Conservation (phyloP, 1,140 invertebrate species). For the Asbolus verrucosus region DNA sequence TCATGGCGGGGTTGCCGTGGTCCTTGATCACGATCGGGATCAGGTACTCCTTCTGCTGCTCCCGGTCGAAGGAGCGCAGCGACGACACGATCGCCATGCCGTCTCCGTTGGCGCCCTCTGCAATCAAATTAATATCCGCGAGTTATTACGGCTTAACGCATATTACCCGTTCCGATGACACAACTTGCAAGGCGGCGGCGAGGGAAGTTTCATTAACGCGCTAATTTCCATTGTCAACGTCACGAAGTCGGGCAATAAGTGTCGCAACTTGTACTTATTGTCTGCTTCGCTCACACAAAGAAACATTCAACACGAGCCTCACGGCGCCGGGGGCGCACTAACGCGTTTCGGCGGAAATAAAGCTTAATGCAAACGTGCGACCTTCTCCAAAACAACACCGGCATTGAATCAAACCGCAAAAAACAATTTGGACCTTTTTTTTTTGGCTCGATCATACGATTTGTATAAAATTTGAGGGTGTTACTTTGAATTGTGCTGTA, state of each 20-base stretch:
- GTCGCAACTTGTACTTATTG: not conserved
- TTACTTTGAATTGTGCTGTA: too few species aligned
- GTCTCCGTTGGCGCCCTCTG: conserved; percentile 94
- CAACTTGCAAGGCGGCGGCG: not conserved
- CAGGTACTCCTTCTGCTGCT: conserved; percentile 94
- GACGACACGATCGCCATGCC: conserved; percentile 95
- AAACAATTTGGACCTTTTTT: too few species aligned
- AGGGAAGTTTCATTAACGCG: conserved; percentile 21
- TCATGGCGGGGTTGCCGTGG: conserved; percentile 89
- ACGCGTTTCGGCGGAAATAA: too few species aligned
- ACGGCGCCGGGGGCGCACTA: too few species aligned
- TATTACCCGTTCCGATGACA: conserved; percentile 5
- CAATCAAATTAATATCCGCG: conserved; percentile 49
- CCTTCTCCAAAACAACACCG: too few species aligned
- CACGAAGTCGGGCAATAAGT: conserved; percentile 21
- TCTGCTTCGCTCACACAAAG: not conserved
- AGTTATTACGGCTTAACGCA: conserved; percentile 16
- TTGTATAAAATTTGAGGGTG: too few species aligned
- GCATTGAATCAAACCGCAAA: too few species aligned
- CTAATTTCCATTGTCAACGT: conserved; percentile 9
- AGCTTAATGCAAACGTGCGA: too few species aligned
- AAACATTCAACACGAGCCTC: not conserved
- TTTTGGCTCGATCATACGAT: too few species aligned
- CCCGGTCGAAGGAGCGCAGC: conserved; percentile 91
- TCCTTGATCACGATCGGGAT: conserved; percentile 95